Evolutionary conservation across 2,888 invertebrate genomes (phyloP), one percentile per base, ranked within the genome.

Genomic region (Spodoptera exigua): DNA sequence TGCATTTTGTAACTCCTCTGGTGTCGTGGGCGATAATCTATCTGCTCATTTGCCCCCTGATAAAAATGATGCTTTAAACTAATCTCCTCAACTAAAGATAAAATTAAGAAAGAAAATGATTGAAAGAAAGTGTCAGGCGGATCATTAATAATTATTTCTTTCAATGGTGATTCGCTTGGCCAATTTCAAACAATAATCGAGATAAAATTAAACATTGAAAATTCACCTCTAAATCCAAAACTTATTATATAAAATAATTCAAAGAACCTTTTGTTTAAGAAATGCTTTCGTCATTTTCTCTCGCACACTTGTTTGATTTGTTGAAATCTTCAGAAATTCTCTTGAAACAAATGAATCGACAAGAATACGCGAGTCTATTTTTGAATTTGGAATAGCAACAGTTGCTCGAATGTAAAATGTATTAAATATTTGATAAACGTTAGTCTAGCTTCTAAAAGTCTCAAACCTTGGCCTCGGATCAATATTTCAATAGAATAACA

Each of bases 351-450:
- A 61, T 69, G 18, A 61, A 52, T 49, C 41, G 16, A 52, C 10
- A 27, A 60, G 37, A 67, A 44, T 51, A 37, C 16, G 5, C 21
- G 9, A 12, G 32, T 41, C 35, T 35, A 53, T 61, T 55, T 61
- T 34, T n/a, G 14, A 54, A 11, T 55, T 61, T 34, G 14, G 14
- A 54, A 11, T 36, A 34, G 14, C 57, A 55, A 55, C 41, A 37
- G 44, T 40, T 57, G 51, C 32, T 45, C 5, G 2, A 5, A 27
- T 9, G 13, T 46, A 18, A 53, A 71, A 58, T 5, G 2, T 49
- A 53, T 61, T 70, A 44, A 54, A 54, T 65, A 65, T 72, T 72
- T 55, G 40, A 57, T 59, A 46, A 70, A 41, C 49, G 63, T 68
- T 54, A 54, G 32, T 44, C 41, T 47, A 2, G 35, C 27, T 27